Percentiles rank a stretch among this genome's conserved stretches.
Evolutionary conservation across 2,888 invertebrate genomes (phyloP).

Genomic region (Metacarcinus magister): DNA sequence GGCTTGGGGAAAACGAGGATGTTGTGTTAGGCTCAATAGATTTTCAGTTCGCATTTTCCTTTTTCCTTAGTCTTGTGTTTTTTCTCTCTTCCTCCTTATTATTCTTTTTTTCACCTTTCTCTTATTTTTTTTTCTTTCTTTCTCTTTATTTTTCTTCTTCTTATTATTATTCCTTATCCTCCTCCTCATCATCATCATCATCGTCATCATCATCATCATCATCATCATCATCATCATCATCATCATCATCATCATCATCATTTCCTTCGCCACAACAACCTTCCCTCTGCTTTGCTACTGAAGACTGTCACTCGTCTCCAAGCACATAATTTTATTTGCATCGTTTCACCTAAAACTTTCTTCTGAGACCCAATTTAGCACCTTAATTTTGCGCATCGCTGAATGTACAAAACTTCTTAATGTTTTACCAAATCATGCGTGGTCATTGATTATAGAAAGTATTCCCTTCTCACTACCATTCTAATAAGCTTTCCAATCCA

Average conservation of each 20-base stretch:
- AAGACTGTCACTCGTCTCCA: background rate
- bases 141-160: background rate
- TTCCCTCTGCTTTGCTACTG: background rate
- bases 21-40: background rate
- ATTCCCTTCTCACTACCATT: background rate
- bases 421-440: background rate
- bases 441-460: conserved; percentile 27
- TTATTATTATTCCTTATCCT: background rate
- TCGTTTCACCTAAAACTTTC: background rate
- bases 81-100: background rate
- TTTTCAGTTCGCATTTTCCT: background rate
- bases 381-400: background rate
- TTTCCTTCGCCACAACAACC: background rate
- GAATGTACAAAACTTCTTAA: background rate
- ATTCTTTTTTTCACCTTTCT: background rate
- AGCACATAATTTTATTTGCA: background rate
- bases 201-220: background rate
- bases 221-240: background rate
- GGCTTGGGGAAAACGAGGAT: background rate
- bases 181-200: background rate
- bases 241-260: too few relatives aligned
- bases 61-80: background rate
- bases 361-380: background rate
- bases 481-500: background rate
- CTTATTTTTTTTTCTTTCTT: background rate